Evolutionary conservation across 1,140 invertebrate species (phyloP), one percentile per base, ranked within the genome.

Genomic region (Aphelinus atriplicis): DNA sequence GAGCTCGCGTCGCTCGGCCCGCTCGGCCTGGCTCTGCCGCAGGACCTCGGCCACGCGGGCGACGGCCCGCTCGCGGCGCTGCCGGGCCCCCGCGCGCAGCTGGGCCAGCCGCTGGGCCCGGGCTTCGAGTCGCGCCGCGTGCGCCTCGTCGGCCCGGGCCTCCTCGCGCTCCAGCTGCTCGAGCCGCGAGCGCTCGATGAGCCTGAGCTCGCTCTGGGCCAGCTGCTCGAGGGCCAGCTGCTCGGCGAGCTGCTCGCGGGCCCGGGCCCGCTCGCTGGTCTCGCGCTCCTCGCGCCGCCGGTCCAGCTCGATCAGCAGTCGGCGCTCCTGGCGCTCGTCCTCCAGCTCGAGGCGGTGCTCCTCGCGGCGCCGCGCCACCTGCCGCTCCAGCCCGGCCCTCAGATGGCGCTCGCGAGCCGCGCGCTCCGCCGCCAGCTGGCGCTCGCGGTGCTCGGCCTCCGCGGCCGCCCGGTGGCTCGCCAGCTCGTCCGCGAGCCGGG

Each of bases 221-320:
- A 80, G 57, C 42, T 55, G 64, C 5, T 83, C 79, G n/a, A 77
- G 73, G 48, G 47, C 76, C n/a, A 71, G 60, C 10, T 56, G 81
- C 10, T 82, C 74, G 0, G 75, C 68, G 0, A 79, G 42, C 2
- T 77, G 65, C 1, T 71, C 53, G 61, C 78, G 83, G 3, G 6
- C 61, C 53, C 61, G 48, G 5, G 70, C 2, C n/a, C 64, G 78
- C 3, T 75, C 61, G 1, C 26, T 9, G 2, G 66, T 47, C 7
- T 85, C 80, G 0, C 51, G 47, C 10, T 79, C 61, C 10, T 87
- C 84, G 7, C 71, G 78, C 2, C 67, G 46, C 7, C 72, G 62
- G 7, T 85, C 83, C 2, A 78, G 71, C 56, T 84, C 80, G 0
- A 77, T 57, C 7, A 85, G 65, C 0, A 81, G 4, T 51, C 67